Evolutionary conservation across 2,797 vertebrate genomes (phyloP), one percentile per base, ranked within the genome.

Genomic region (Semaprochilodus insignis): DNA sequence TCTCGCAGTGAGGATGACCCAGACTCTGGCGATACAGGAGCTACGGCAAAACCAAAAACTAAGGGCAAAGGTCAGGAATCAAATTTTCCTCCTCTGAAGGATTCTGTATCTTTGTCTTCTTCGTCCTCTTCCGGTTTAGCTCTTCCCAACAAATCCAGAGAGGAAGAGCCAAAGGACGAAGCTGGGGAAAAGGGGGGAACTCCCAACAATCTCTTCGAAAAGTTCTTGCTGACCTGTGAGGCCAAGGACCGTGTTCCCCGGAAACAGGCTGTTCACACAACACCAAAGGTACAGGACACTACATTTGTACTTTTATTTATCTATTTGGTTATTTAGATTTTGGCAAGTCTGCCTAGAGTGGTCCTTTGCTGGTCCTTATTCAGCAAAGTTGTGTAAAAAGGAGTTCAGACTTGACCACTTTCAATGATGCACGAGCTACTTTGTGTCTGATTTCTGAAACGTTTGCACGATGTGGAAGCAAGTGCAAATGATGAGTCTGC

Each of bases 191-290:
- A 93, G 80, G 93, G 94, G 0, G 78, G 66, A 5, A 59, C 69
- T 14, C 93, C 94, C 52, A 92, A 93, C 1, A 95, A 94, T 88
- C 88, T 96, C 62, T 96, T 96, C 87, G 95, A 95, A 86, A 94
- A 93, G 88, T 96, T 95, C 85, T 87, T 95, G 72, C 85, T 95
- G 62, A 94, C 93, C 88, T 95, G 93, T 27, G 94, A 95, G 83
- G 94, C 94, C 27, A 96, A 96, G 70, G 94, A 95, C 82, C 91
- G 94, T 0, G 91, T 91, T 36, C 94, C 94, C 6, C 91, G 95
- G 69, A 89, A 93, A 86, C 92, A 84, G 34, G 80, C 88, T 0
- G 44, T 76, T 19, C 88, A 90, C 82, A 90, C 93, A 81, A 80
- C 91, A 16, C 11, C 90, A 13, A 95, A 95, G 94, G 95, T 95